Conservation (phyloP, 2,888 invertebrate species). For the Phymatocera aterrima region DNA sequence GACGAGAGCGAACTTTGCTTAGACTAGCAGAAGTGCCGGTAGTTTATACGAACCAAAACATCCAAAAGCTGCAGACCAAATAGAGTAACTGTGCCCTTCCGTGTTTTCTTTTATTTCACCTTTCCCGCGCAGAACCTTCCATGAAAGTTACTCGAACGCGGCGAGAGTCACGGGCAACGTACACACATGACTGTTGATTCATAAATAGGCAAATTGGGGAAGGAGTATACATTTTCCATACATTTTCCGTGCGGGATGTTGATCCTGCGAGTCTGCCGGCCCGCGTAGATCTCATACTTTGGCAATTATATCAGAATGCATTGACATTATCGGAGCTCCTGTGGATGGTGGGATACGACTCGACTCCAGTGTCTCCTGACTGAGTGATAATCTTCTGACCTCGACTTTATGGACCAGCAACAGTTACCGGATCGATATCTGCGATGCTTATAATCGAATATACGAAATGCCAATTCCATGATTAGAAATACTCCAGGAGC, state of each 20-base stretch:
- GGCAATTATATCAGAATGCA: no score
- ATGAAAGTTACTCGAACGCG: not conserved
- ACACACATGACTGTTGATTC: not conserved
- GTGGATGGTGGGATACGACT: no score
- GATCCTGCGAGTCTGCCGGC: no score
- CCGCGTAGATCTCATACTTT: no score
- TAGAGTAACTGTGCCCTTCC: not conserved
- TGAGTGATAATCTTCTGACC: not conserved
- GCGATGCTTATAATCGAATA: not conserved
- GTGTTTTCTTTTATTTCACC: not conserved
- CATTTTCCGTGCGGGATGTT: no score
- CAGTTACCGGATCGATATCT: not conserved
- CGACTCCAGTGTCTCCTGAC: not conserved
- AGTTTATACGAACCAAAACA: not conserved
- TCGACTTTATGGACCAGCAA: not conserved
- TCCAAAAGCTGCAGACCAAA: not conserved
- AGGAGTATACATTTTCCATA: no score
- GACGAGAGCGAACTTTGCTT: not conserved
- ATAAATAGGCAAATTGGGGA: not conserved
- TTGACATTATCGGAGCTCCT: no score
- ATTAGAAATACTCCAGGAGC: not conserved
- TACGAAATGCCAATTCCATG: slow-evolving; percentile 21
- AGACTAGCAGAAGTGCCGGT: not conserved
- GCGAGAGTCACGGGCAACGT: not conserved
- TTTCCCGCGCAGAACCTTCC: not conserved